A percentile compares a stretch with the other conserved stretches of the same genome.
These are phyloP conservation scores for Diaprepes abbreviatus DNA, from an alignment of 2,888 invertebrate species.

Conservation along the genomic window DNA sequence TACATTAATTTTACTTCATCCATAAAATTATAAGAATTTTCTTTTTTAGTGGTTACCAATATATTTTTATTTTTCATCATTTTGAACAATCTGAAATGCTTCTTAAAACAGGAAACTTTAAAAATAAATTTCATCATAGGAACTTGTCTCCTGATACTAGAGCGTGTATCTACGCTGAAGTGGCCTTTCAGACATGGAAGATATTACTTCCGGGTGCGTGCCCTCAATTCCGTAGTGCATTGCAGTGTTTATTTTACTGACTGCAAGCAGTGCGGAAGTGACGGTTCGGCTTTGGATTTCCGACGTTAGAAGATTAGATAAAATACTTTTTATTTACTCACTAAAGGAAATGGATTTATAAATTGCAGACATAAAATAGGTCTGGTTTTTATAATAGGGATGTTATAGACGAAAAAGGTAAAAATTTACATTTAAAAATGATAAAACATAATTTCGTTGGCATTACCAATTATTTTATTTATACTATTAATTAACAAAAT, in stretches of 20 bases:
- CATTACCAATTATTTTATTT: no score
- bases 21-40: no score
- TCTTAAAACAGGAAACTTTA: neutral
- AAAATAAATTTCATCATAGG: neutral
- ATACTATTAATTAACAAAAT: no score
- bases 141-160: constrained; percentile 2
- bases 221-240: constrained; percentile 98
- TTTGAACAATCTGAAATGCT: no score
- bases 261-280: constrained; percentile 97
- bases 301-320: constrained; percentile 19
- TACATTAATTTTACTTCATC: no score
- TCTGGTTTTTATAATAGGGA: no score
- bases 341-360: neutral
- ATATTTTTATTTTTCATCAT: no score
- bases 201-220: constrained; percentile 68
- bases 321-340: constrained; percentile 4
- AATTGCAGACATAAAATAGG: no score
- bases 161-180: neutral
- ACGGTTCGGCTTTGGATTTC: constrained; percentile 65
- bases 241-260: constrained; percentile 85
- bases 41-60: no score
- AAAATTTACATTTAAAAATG: no score
- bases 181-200: constrained; percentile 32
- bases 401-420: no score
- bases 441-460: no score